These are phyloP conservation scores for Gambusia affinis DNA, from an alignment of 2,113 vertebrate genomes.

Conservation along the genomic window DNA sequence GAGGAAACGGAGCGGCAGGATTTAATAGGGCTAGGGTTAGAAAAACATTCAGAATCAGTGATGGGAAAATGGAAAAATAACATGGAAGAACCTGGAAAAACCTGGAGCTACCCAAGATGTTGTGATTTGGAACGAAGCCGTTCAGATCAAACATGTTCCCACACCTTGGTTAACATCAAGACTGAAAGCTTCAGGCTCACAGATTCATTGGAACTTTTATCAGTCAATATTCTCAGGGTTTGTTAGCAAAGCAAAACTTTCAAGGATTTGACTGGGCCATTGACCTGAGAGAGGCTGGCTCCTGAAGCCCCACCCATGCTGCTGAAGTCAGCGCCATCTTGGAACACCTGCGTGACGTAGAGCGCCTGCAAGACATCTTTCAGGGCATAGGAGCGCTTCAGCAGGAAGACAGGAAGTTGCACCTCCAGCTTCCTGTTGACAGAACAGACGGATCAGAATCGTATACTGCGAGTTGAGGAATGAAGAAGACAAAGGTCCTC, in stretches of 20 bases:
- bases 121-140: no score
- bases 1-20: neutral
- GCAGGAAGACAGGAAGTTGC: conserved; percentile 87
- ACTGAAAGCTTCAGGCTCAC: no score
- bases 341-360: conserved; percentile 81
- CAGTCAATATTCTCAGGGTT: no score
- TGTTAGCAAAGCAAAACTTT: no score
- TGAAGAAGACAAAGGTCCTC: conserved; percentile 19
- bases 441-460: conserved; percentile 10
- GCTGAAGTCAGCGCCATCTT: conserved; percentile 77
- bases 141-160: no score
- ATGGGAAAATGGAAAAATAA: neutral
- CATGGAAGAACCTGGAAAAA: neutral
- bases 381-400: conserved; percentile 84
- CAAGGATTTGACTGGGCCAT: no score
- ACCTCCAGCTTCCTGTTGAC: conserved; percentile 85
- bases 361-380: conserved; percentile 79
- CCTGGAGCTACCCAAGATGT: no score
- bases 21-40: neutral
- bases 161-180: no score
- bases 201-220: no score
- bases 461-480: neutral
- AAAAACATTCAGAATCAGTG: neutral
- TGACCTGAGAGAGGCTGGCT: conserved; percentile 80
- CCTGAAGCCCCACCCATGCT: conserved; percentile 73